Evolutionary conservation across 2,113 vertebrate genomes (phyloP), one percentile per base, ranked within the genome.

Genomic region (Erythrocercus mccallii): DNA sequence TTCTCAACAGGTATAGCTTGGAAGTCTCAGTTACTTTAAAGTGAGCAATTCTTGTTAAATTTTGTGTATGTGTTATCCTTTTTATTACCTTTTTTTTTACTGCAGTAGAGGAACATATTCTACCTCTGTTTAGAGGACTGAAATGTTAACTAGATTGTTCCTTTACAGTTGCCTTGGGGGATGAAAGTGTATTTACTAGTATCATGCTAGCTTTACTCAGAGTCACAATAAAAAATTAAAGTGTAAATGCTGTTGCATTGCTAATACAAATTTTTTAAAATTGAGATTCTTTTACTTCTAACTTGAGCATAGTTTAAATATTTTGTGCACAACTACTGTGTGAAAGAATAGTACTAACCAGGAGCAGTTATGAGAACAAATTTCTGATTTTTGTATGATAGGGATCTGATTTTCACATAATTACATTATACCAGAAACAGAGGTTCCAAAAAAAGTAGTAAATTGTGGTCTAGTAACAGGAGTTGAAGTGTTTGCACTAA

Each of bases 221-320:
- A 82, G 25, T 65, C 28, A 56, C 13, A 60, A 24, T 38, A 60
- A 72, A 82, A 86, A 50, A 48, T 23, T 10, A 3, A 70, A 45
- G 9, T 37, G 6, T 78, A 66, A 91, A 66, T 77, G 31, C 15
- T n/a, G 3, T 64, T 81, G 15, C 12, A 7, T 47, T 78, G 9
- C 35, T 61, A 64, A 47, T 50, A 6, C 12, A 17, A 15, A 0
- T 37, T 57, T 77, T 54, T 18, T 0, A 0, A 28, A 33, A 23
- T 24, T 0, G 31, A 20, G 4, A 25, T 76, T 2, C 18, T 73
- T 88, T 76, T 48, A 3, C 70, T 71, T 93, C 19, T 56, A 21
- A 19, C 8, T 16, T 66, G 69, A 69, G 5, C 1, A 0, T 27
- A 33, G 64, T 60, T 79, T 42, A 0, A 71, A 15, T 10, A 30